Evolutionary conservation across 2,113 vertebrate genomes (phyloP).

Genomic region (Neolamprologus ventralis): DNA sequence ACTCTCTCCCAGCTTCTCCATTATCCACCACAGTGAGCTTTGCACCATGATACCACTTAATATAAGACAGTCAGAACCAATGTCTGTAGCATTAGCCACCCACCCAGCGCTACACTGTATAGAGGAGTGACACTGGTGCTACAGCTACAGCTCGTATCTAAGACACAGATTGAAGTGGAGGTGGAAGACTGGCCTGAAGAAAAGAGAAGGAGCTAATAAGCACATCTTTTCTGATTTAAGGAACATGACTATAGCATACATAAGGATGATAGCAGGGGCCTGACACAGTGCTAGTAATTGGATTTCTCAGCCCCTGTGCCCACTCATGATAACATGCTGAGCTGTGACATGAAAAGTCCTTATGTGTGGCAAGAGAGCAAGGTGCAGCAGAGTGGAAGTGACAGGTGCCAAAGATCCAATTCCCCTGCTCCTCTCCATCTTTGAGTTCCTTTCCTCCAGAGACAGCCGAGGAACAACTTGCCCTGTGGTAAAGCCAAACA

Average conservation of each 20-base stretch:
- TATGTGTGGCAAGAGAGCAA: constrained; percentile 61
- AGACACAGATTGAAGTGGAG: constrained; percentile 43
- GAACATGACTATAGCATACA: constrained; percentile 51
- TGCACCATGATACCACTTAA: constrained; percentile 39
- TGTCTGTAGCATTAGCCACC: constrained; percentile 49
- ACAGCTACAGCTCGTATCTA: not conserved
- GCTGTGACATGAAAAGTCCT: constrained; percentile 69
- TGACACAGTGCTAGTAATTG: constrained; percentile 63
- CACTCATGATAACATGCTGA: constrained; percentile 63
- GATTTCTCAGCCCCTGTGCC: constrained; percentile 63
- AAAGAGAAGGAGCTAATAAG: constrained; percentile 51
- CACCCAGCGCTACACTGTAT: not conserved
- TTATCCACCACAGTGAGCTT: constrained; percentile 45
- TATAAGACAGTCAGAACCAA: constrained; percentile 45
- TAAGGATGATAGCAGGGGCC: constrained; percentile 45
- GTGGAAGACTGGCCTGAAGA: constrained; percentile 26
- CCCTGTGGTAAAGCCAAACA: constrained; percentile 39
- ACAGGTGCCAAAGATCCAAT: constrained; percentile 67
- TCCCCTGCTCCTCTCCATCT: constrained; percentile 41
- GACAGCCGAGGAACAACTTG: constrained; percentile 26
- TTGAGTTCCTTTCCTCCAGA: constrained; percentile 32
- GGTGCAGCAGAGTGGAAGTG: constrained; percentile 63
- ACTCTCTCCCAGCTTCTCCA: constrained; percentile 25
- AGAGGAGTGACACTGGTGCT: constrained; percentile 7
- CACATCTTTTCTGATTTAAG: constrained; percentile 60